Percentiles rank a stretch among this genome's conserved stretches.
These are phyloP conservation scores for Mustela lutreola DNA, from an alignment of 2,113 vertebrate species.

Conservation along the genomic window DNA sequence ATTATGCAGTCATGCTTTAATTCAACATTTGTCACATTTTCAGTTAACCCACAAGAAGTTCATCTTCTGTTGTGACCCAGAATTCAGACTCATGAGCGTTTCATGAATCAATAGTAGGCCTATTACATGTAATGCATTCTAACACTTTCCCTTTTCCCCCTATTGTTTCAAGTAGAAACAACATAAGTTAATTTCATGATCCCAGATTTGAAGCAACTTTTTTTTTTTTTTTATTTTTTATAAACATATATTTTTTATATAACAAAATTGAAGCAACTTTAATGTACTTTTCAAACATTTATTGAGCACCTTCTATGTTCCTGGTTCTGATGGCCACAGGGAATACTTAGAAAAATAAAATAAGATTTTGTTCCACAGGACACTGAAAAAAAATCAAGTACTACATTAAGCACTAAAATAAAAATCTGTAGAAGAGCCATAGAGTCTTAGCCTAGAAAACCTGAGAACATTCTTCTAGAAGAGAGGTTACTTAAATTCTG, in stretches of 20 bases:
- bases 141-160: background rate
- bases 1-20: background rate
- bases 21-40: background rate
- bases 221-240: no score
- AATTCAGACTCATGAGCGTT: background rate
- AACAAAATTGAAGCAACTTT: background rate
- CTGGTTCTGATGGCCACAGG: background rate
- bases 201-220: background rate
- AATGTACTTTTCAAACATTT: conserved; percentile 17
- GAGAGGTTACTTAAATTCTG: background rate
- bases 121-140: background rate
- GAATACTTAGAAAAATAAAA: background rate
- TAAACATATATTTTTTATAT: no score
- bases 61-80: background rate
- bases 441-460: background rate
- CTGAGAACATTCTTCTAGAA: background rate
- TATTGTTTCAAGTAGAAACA: conserved; percentile 7
- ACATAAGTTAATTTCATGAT: background rate
- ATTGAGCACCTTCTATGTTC: background rate
- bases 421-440: background rate
- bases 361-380: background rate
- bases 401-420: background rate
- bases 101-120: background rate
- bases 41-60: background rate
- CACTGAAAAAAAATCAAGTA: background rate